phyloP scores from a whole-genome alignment of 2,888 invertebrate genomes.

The Boloria selene region DNA sequence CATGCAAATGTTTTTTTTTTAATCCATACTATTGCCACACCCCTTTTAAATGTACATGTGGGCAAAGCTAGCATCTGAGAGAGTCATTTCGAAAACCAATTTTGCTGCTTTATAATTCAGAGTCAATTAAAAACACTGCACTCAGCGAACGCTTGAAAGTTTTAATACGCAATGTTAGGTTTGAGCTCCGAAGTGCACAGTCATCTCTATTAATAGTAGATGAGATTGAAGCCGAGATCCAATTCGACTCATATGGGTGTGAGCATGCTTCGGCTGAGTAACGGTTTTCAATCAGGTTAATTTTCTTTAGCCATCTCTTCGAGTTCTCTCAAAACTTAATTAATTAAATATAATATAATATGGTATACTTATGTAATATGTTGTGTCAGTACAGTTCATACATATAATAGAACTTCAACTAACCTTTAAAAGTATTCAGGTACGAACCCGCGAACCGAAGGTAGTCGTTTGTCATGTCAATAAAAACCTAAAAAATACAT shows the following conservation, averaged over 20 bases:
- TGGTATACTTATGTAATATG: too few species aligned
- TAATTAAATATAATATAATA: too few species aligned
- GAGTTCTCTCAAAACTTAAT: too few species aligned
- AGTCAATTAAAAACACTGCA: neutral
- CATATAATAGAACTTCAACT: too few species aligned
- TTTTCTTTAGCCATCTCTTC: neutral
- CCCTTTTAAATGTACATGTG: neutral
- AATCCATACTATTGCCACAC: too few species aligned
- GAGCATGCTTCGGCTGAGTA: neutral
- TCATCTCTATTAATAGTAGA: neutral
- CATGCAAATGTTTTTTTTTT: too few species aligned
- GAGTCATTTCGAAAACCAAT: neutral
- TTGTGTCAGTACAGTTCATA: too few species aligned
- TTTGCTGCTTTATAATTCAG: conserved; percentile 4
- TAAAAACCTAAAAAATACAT: too few species aligned
- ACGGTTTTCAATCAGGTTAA: neutral
- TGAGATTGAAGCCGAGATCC: neutral
- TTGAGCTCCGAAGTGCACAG: conserved; percentile 1
- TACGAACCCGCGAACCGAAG: too few species aligned
- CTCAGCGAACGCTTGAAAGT: neutral
- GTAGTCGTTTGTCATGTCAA: too few species aligned
- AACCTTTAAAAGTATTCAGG: too few species aligned
- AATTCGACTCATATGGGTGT: neutral
- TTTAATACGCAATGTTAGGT: conserved; percentile 2
- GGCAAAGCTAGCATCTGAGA: neutral